Base-by-base conservation (phyloP, 2,888 invertebrate genomes). In the Boloria selene region DNA sequence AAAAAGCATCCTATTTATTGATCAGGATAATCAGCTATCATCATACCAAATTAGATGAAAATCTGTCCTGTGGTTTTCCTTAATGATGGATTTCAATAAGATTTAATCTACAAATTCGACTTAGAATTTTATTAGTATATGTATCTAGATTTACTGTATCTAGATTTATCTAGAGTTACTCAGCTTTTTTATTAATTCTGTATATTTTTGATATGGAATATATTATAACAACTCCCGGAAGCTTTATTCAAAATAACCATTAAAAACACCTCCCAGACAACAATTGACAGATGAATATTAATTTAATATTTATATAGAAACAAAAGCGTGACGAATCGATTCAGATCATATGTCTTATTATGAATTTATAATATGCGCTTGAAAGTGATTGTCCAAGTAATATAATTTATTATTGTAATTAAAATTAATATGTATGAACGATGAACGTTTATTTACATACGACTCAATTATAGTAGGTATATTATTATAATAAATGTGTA, bases 261-360 rank as follows among this genome's bases (percentile, higher is more conserved):
- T 50, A 51, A 54, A 54, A 51, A 49, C 14, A 45, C 47, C 22
- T 22, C 22, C 44, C 56, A 58, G 49, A 52, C 60, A 56, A 55
- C 44, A 54, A 51, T 64, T n/a, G 17, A 45, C 45, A 13, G 22
- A 47, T 60, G 51, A 51, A 49, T 67, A 58, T 58, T 58, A 52
- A 62, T 67, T 64, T 50, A 59, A 54, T 60, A 64, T 60, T 67
- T 50, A 60, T 64, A 67, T 67, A 44, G 31, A 55, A 44, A 64
- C 64, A 67, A 67, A 60, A 45, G 55, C 67, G 64, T 67, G 67
- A 67, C 64, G 64, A 67, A 67, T 59, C 54, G 31, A 63, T 50
- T 49, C 49, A 58, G 44, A 64, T 64, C 53, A 45, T 18, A 42
- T 52, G 16, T 14, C 44, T 13, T 47, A 50, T 26, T 13, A 44